These are phyloP conservation scores for Coelopa pilipes DNA, from an alignment of 2,888 invertebrate species.

Conservation along the genomic window DNA sequence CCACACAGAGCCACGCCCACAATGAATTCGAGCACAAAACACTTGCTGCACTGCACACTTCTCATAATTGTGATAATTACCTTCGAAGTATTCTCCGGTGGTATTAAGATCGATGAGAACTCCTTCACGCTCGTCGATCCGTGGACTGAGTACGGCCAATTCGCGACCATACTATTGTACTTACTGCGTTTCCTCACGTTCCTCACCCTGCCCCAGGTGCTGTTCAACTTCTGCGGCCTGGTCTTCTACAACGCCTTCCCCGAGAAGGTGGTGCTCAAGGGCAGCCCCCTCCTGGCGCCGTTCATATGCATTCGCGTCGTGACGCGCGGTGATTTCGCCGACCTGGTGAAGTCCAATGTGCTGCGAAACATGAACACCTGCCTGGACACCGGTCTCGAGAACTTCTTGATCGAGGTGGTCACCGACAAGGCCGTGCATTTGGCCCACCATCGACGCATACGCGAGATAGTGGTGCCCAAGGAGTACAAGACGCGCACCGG, in stretches of 20 bases:
- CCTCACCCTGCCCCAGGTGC: constrained; percentile 87
- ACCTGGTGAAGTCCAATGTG: constrained; percentile 88
- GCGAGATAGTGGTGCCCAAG: constrained; percentile 89
- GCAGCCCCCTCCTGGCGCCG: constrained; percentile 90
- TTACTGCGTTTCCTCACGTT: constrained; percentile 82
- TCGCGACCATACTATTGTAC: constrained; percentile 80
- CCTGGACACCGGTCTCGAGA: constrained; percentile 89
- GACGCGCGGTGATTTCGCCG: constrained; percentile 93
- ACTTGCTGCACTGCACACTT: constrained; percentile 82
- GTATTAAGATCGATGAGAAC: constrained; percentile 71
- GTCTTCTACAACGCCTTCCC: constrained; percentile 94
- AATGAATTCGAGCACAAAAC: constrained; percentile 72
- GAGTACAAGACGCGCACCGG: constrained; percentile 89
- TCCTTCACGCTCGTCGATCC: constrained; percentile 76
- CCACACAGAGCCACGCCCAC: background rate
- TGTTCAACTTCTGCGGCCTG: constrained; percentile 85
- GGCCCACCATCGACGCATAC: constrained; percentile 80
- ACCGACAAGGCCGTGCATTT: constrained; percentile 87
- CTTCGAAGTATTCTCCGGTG: constrained; percentile 78
- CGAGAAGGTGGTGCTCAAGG: constrained; percentile 87
- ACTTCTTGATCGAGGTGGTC: constrained; percentile 95
- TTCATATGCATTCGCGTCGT: constrained; percentile 95
- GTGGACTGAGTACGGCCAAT: constrained; percentile 82
- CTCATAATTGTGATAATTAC: constrained; percentile 78
- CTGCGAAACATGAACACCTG: constrained; percentile 87